Evolutionary conservation across 2,888 invertebrate species (phyloP).

Genomic region (Trichogramma dendrolimi): DNA sequence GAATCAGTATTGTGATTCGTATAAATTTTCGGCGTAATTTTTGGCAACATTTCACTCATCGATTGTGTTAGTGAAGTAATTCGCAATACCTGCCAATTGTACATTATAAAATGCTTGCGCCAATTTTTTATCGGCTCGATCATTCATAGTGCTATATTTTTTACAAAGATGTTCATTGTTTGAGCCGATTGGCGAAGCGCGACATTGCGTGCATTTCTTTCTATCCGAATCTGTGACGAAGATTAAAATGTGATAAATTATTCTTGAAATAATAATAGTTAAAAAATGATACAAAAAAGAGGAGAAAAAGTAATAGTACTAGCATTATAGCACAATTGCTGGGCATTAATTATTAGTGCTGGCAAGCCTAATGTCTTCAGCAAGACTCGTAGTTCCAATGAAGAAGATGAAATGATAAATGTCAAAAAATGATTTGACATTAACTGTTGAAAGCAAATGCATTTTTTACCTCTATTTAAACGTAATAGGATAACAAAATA

Average conservation of each 20-base stretch:
- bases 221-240: conserved; percentile 48
- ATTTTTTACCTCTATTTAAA: conserved; percentile 32
- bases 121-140: conserved; percentile 42
- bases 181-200: conserved; percentile 46
- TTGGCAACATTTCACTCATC: conserved; percentile 26
- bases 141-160: conserved; percentile 51
- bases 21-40: conserved; percentile 27
- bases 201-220: conserved; percentile 45
- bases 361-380: conserved; percentile 50
- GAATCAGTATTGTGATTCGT: conserved; percentile 20
- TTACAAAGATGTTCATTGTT: conserved; percentile 51
- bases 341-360: conserved; percentile 52
- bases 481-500: conserved; percentile 29
- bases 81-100: conserved; percentile 22
- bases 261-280: conserved; percentile 47
- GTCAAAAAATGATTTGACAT: conserved; percentile 31
- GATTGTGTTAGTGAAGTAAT: conserved; percentile 28
- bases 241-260: conserved; percentile 50
- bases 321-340: conserved; percentile 50
- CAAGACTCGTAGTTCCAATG: conserved; percentile 38
- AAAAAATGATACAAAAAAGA: conserved; percentile 38
- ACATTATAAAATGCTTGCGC: conserved; percentile 23
- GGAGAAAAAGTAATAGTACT: conserved; percentile 22
- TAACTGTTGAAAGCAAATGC: conserved; percentile 22
- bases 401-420: conserved; percentile 37